phyloP scores from a whole-genome alignment of 1,140 invertebrate species.

The Trypoxylus dichotomus region DNA sequence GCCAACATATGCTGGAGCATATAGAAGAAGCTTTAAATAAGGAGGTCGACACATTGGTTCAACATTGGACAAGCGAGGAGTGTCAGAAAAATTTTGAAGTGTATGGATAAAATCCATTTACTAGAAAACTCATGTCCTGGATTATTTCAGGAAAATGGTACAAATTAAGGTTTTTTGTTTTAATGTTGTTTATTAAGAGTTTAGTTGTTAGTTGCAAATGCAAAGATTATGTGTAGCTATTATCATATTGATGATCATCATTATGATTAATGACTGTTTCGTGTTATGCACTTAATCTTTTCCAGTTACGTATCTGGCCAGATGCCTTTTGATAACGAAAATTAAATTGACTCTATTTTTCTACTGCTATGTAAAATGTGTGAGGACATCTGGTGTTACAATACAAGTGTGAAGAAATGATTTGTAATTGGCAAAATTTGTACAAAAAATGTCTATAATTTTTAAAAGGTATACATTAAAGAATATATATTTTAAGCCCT shows the following conservation, averaged over 20 bases:
- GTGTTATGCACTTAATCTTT: conserved; percentile 24
- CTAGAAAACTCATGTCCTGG: not conserved
- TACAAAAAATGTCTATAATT: conserved; percentile 7
- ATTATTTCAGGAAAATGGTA: conserved; percentile 18
- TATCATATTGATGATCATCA: conserved; percentile 21
- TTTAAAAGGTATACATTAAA: not conserved
- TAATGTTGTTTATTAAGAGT: conserved; percentile 27
- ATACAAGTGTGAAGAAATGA: not conserved
- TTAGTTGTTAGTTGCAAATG: conserved; percentile 24
- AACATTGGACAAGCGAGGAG: conserved; percentile 68
- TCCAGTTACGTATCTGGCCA: conserved; percentile 4
- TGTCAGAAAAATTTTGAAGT: conserved; percentile 57
- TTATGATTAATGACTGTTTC: conserved; percentile 14
- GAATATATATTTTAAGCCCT: not conserved
- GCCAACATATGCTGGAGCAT: conserved; percentile 57
- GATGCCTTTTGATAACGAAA: conserved; percentile 17
- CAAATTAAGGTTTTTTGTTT: conserved; percentile 30
- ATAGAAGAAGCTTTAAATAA: conserved; percentile 61
- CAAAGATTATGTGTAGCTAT: conserved; percentile 20
- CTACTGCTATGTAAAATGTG: conserved; percentile 20
- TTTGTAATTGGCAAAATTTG: conserved; percentile 22
- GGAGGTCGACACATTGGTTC: conserved; percentile 62
- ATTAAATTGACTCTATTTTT: conserved; percentile 27
- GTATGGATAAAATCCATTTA: conserved; percentile 12
- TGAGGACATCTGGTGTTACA: not conserved